Evolutionary conservation across 2,888 invertebrate genomes (phyloP).

Genomic region (Byasa hedistus): DNA sequence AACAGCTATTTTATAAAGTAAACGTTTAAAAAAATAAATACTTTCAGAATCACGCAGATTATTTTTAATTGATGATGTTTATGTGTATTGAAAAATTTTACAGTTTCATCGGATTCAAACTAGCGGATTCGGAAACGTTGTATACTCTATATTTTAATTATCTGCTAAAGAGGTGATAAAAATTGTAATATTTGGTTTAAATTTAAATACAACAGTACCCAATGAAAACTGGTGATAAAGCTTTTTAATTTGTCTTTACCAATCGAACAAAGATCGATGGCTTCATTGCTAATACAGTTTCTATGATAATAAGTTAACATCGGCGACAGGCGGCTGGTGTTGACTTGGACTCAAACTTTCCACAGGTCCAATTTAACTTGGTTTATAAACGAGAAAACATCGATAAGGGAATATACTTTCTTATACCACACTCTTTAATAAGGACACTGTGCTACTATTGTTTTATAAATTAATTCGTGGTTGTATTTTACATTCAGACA

Average conservation of each 20-base stretch:
- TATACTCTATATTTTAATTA: too few species aligned
- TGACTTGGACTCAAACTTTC: conserved; percentile 34
- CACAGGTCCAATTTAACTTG: conserved; percentile 35
- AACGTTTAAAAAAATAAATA: too few species aligned
- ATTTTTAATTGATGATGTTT: too few species aligned
- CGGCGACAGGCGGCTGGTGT: conserved; percentile 22
- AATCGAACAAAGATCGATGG: neutral
- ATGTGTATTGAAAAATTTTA: too few species aligned
- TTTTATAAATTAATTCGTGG: conserved; percentile 15
- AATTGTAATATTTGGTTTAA: too few species aligned
- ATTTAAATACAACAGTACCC: too few species aligned
- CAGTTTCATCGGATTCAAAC: too few species aligned
- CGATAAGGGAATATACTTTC: conserved; percentile 32
- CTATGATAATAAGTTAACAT: conserved; percentile 11
- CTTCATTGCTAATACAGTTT: conserved; percentile 7
- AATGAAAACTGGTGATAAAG: neutral
- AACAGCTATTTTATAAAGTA: too few species aligned
- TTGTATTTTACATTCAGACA: neutral
- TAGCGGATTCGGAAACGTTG: too few species aligned
- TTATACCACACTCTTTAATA: conserved; percentile 23
- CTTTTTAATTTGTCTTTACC: neutral
- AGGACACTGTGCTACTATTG: conserved; percentile 11
- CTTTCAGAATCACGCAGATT: too few species aligned
- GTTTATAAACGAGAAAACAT: conserved; percentile 32
- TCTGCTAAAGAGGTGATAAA: too few species aligned